phyloP scores from a whole-genome alignment of 2,888 invertebrate genomes.

The Rotaria macrura region DNA sequence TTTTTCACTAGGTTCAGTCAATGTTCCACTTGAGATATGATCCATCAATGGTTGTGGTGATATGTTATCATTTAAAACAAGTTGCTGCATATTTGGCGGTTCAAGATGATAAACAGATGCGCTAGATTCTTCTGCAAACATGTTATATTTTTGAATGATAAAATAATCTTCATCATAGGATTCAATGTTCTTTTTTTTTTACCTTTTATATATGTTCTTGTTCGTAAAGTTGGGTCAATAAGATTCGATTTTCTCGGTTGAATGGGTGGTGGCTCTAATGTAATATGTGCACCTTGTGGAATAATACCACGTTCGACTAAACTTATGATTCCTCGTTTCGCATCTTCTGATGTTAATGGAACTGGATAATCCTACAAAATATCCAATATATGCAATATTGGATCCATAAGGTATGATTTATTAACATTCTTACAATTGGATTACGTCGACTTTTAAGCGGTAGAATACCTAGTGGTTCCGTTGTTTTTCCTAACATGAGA shows the following conservation, averaged over 20 bases:
- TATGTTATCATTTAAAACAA: neutral
- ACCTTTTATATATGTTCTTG: neutral
- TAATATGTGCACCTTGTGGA: conserved; percentile 46
- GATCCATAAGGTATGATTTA: no score
- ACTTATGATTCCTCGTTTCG: conserved; percentile 46
- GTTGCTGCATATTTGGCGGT: neutral
- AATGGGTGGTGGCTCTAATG: conserved; percentile 48
- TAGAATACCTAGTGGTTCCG: neutral
- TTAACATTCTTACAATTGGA: neutral
- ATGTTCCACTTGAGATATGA: neutral
- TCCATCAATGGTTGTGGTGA: neutral
- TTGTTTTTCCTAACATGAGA: neutral
- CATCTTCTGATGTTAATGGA: conserved; percentile 46
- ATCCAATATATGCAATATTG: neutral
- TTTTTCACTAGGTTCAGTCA: neutral
- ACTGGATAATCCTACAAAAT: conserved; percentile 43
- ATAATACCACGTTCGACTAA: conserved; percentile 48
- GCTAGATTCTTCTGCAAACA: neutral
- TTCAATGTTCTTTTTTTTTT: neutral
- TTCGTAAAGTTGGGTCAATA: neutral
- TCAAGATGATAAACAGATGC: neutral
- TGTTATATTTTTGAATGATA: no score
- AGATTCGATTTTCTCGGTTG: conserved; percentile 37
- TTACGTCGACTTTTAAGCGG: neutral
- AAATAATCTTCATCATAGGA: no score